Base-by-base conservation (phyloP, 2,888 invertebrate genomes). In the Meta bourneti region DNA sequence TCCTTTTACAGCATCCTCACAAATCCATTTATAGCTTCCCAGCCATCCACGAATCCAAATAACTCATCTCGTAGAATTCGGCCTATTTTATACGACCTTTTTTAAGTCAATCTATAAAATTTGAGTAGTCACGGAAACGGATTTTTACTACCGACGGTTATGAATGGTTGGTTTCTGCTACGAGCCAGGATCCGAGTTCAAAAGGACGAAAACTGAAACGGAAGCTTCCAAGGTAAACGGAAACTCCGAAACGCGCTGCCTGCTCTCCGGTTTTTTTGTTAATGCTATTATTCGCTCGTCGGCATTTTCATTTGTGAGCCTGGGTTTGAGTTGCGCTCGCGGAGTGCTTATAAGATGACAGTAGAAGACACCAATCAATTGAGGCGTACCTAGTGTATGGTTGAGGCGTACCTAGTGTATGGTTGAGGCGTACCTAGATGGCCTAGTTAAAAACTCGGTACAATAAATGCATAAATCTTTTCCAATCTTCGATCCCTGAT, bases 211-310 rank as follows among this genome's bases (percentile, higher is more conserved):
- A 34, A 61, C 34, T 48, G 16, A 80, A 82, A 82, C 82, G 82
- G 82, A 82, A 82, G 82, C 82, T 82, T 19, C 70, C 82, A 82
- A 82, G 82, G 82, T 82, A 82, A 82, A 7, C 82, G 82, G 82
- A 82, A 82, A 82, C 61, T 79, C 82, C 20, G 80, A 61, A 61
- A 77, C 77, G 77, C 71, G 77, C 71, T 51, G 20, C 82, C 49
- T n/a, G n/a, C 51, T 8, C 34, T 80, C 34, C 34, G 34, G 34
- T 34, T 34, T 34, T 34, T 34, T 34, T 34, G 34, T 34, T 34
- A 34, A 34, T 34, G 34, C 34, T 34, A 34, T 34, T 34, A 34
- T 34, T 34, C 34, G 34, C 34, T 34, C 34, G 34, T 34, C 48
- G 6, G 16, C 49, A 51, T 77, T 77, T 49, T 51, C 51, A 13